A percentile compares a stretch with the other conserved stretches of the same genome.
phyloP scores from a whole-genome alignment of 2,888 invertebrate species.

The Anthoptus insignis region DNA sequence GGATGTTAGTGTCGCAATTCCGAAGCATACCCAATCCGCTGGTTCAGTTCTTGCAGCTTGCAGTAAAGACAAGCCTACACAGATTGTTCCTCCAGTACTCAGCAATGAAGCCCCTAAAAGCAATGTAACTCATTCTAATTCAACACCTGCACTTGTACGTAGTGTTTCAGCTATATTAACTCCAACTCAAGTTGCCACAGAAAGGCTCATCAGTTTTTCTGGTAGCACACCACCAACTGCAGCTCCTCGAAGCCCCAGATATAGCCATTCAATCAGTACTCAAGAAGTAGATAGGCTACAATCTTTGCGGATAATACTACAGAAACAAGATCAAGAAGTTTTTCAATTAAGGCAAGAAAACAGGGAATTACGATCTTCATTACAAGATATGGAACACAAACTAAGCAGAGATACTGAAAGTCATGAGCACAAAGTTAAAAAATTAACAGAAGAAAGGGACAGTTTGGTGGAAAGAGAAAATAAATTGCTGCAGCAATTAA shows the following conservation, averaged over 20 bases:
- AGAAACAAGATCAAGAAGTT: slow-evolving; percentile 77
- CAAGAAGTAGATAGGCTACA: slow-evolving; percentile 71
- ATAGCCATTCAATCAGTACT: slow-evolving; percentile 53
- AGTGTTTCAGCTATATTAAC: slow-evolving; percentile 79
- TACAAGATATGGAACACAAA: slow-evolving; percentile 70
- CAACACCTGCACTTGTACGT: slow-evolving; percentile 71
- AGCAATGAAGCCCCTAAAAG: slow-evolving; percentile 62
- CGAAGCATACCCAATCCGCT: slow-evolving; percentile 66
- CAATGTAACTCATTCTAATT: slow-evolving; percentile 50
- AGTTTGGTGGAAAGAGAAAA: slow-evolving; percentile 64
- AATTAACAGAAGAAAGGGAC: slow-evolving; percentile 69
- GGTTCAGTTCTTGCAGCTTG: slow-evolving; percentile 58
- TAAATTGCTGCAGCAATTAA: slow-evolving; percentile 69
- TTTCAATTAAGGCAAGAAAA: slow-evolving; percentile 72
- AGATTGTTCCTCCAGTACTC: slow-evolving; percentile 76
- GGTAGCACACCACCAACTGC: slow-evolving; percentile 74
- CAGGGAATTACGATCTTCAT: slow-evolving; percentile 67
- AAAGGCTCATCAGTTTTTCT: slow-evolving; percentile 74
- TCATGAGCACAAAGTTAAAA: slow-evolving; percentile 67
- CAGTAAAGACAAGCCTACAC: slow-evolving; percentile 74
- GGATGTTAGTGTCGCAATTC: slow-evolving; percentile 60
- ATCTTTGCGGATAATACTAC: slow-evolving; percentile 69
- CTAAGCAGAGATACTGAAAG: slow-evolving; percentile 65
- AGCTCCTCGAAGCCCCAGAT: slow-evolving; percentile 70
- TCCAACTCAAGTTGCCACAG: slow-evolving; percentile 74